Evolutionary conservation across 2,797 vertebrate species (phyloP).

Genomic region (Rhincodon typus): DNA sequence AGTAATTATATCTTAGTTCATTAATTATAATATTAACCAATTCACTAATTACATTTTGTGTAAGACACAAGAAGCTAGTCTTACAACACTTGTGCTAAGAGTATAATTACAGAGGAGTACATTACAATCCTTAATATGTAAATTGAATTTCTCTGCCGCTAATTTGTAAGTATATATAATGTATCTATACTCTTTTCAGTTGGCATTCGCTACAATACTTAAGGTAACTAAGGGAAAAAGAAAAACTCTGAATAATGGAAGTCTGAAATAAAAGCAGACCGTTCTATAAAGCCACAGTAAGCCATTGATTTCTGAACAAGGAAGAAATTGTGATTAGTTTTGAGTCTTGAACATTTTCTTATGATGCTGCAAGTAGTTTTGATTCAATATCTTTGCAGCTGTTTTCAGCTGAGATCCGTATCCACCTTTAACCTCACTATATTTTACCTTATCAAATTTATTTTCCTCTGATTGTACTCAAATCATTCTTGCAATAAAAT

Average conservation of each 20-base stretch:
- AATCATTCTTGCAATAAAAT: slow-evolving; percentile 11
- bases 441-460: background rate
- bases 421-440: background rate
- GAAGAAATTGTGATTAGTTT: background rate
- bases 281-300: background rate
- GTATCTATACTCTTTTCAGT: background rate
- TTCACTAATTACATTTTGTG: background rate
- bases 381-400: background rate
- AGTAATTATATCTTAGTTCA: too few species aligned
- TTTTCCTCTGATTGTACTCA: background rate
- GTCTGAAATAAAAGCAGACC: too few species aligned
- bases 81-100: background rate
- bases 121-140: background rate
- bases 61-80: background rate
- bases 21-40: too few species aligned
- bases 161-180: background rate
- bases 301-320: background rate
- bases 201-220: background rate
- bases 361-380: background rate
- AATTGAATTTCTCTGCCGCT: background rate
- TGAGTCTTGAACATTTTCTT: background rate
- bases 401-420: background rate
- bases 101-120: background rate
- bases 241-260: background rate
- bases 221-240: background rate